Percentiles rank a stretch among this genome's conserved stretches.
phyloP scores from a whole-genome alignment of 2,113 vertebrate genomes.

The Salvelinus fontinalis region DNA sequence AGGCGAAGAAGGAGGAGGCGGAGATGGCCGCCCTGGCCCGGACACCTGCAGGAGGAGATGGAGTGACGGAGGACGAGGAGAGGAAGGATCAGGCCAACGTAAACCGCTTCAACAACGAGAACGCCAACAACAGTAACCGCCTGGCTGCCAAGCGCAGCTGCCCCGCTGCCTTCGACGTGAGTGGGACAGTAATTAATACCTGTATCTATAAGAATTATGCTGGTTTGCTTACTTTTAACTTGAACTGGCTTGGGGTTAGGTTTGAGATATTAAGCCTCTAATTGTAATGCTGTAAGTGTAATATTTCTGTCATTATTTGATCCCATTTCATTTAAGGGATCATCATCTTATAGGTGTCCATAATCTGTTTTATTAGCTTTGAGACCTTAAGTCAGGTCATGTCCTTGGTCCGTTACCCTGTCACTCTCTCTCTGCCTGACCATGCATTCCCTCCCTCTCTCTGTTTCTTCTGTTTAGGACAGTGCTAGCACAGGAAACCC shows the following conservation, averaged over 20 bases:
- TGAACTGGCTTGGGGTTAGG: neutral
- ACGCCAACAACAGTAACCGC: conserved; percentile 94
- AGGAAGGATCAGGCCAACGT: conserved; percentile 55
- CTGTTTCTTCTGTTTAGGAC: conserved; percentile 66
- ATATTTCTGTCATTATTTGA: neutral
- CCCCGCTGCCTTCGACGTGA: conserved; percentile 83
- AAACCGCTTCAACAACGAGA: conserved; percentile 82
- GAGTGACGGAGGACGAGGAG: conserved; percentile 50
- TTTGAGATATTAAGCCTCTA: neutral
- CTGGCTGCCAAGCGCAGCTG: conserved; percentile 85
- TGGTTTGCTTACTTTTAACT: neutral
- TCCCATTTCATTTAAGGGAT: neutral
- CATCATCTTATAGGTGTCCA: neutral
- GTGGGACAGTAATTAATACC: conserved; percentile 33
- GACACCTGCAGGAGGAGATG: conserved; percentile 56
- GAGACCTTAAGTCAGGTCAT: conserved; percentile 8
- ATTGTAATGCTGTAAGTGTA: neutral
- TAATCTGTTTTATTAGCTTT: neutral
- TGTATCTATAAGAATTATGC: neutral
- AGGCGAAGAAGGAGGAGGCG: conserved; percentile 78
- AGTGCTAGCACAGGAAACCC: conserved; percentile 77
- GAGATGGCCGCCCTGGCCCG: conserved; percentile 77
- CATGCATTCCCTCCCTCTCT: conserved; percentile 36
- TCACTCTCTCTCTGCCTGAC: conserved; percentile 43
- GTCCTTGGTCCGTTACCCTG: conserved; percentile 43